phyloP scores from a whole-genome alignment of 2,888 invertebrate species.

The Agrochola macilenta region DNA sequence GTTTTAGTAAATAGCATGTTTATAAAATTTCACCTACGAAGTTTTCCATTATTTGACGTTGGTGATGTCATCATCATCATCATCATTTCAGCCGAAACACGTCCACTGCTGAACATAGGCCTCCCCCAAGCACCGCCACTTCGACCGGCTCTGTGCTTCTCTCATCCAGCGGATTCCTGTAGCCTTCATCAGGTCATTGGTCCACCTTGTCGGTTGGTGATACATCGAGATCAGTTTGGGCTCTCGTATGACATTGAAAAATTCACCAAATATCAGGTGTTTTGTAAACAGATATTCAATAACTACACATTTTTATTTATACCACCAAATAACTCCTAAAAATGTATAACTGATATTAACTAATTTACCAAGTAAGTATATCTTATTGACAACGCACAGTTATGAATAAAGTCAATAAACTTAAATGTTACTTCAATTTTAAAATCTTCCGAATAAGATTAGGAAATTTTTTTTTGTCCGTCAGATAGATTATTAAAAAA shows the following conservation, averaged over 20 bases:
- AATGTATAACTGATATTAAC: not conserved
- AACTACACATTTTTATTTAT: not conserved
- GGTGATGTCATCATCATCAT: not conserved
- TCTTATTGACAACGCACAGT: not conserved
- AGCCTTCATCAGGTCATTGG: too few relatives aligned
- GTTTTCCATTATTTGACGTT: not conserved
- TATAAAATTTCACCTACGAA: not conserved
- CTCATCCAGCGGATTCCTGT: too few relatives aligned
- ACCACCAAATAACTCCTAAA: not conserved
- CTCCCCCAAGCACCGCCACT: too few relatives aligned
- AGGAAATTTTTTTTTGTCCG: too few relatives aligned
- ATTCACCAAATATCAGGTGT: not conserved
- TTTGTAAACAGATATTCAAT: not conserved
- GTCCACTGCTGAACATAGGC: too few relatives aligned
- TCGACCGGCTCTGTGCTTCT: too few relatives aligned
- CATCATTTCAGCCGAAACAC: too few relatives aligned
- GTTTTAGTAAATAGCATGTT: conserved; percentile 7
- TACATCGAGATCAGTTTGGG: not conserved
- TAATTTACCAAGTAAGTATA: not conserved
- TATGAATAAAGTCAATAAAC: not conserved
- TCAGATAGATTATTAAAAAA: too few relatives aligned
- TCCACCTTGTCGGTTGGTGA: too few relatives aligned
- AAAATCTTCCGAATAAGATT: not conserved
- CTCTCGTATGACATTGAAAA: not conserved
- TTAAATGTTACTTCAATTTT: too few relatives aligned